These are phyloP conservation scores for Eristalis intricaria DNA, from an alignment of 2,888 invertebrate genomes.

Conservation along the genomic window DNA sequence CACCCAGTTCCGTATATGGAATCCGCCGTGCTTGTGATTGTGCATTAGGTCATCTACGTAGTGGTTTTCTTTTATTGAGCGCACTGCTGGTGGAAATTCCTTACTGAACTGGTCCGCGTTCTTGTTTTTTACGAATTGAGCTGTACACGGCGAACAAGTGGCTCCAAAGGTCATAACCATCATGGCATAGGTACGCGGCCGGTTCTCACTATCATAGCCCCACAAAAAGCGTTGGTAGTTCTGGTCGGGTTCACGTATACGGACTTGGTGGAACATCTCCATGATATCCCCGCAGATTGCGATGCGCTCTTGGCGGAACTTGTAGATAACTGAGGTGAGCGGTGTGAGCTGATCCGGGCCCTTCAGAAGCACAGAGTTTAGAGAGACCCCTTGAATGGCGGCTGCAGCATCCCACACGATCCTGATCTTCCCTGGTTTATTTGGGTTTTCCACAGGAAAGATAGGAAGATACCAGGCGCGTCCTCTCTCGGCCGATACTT, in stretches of 20 bases:
- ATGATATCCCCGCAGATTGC: too few relatives aligned
- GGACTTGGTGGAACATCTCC: background rate
- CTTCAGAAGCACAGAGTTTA: background rate
- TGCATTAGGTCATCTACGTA: background rate
- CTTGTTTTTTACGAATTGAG: background rate
- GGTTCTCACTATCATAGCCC: background rate
- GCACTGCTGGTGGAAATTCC: background rate
- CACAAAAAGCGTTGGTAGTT: background rate
- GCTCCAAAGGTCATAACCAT: background rate
- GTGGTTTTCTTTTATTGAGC: background rate
- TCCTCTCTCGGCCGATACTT: background rate
- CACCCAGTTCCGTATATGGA: background rate
- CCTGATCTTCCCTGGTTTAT: background rate
- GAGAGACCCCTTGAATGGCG: background rate
- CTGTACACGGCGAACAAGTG: background rate
- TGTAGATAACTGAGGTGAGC: background rate
- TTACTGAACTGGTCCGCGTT: background rate
- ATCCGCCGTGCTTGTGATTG: background rate
- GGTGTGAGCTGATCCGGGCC: background rate
- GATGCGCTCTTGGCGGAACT: background rate
- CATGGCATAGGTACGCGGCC: too few relatives aligned
- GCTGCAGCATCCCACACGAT: background rate
- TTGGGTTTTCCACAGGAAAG: background rate
- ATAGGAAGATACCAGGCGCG: background rate
- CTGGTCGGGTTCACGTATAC: background rate